Evolutionary conservation across 2,888 invertebrate species (phyloP), one percentile per base, ranked within the genome.

Genomic region (Diplazon laetatorius): DNA sequence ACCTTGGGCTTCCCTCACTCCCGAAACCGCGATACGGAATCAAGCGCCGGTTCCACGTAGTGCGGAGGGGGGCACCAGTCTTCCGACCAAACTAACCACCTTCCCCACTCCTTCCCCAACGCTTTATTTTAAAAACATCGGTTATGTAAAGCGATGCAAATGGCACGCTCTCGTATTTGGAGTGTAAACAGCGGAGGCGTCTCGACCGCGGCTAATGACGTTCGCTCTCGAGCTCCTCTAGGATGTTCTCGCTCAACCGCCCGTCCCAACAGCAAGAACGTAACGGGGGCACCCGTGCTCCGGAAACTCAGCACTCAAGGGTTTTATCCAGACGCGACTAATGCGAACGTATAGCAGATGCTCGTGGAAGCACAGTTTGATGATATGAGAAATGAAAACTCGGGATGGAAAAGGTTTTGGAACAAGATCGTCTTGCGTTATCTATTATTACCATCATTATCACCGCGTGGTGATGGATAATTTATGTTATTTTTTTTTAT

Each of bases 121-220:
- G 76, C 72, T 79, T 79, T 75, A 79, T 76, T 85, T 83, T 84
- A 84, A 85, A 85, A 85, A 85, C 82, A 85, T 83, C 80, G 84
- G 82, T 85, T 83, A 83, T 82, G 84, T 82, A 84, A 85, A 84
- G 81, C 81, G 78, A 84, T 86, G 85, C 82, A 83, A 86, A 85
- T 84, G 82, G 79, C 82, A 80, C 82, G 82, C 79, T 83, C 74
- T 79, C 80, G 82, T 84, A 83, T 85, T 85, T 85, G 80, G 81
- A 81, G 79, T 84, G 85, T 81, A 85, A 86, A 86, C 84, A 85
- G 76, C 62, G 57, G 69, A 71, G 81, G 74, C 82, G 82, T 81
- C 84, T 83, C 82, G 80, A 80, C 66, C 78, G 55, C 65, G 80
- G 82, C 83, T 86, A 86, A 86, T 85, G 86, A 86, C 84, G 84